A percentile compares a stretch with the other conserved stretches of the same genome.
These are phyloP conservation scores for Stomorhina lunata DNA, from an alignment of 2,888 invertebrate genomes.

Conservation along the genomic window DNA sequence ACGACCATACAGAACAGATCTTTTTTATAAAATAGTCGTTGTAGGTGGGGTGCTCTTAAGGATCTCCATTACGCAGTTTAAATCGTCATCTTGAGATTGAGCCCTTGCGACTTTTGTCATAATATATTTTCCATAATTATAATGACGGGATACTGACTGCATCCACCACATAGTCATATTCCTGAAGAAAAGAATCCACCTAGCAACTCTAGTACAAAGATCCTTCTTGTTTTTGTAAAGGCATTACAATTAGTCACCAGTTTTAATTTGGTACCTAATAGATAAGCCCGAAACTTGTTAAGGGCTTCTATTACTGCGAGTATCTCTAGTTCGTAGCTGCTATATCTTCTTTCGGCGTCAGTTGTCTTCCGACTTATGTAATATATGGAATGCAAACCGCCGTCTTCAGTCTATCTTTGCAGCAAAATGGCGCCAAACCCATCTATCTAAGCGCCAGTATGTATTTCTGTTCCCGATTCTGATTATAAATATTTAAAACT, in stretches of 20 bases:
- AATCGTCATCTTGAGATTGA: conserved; percentile 17
- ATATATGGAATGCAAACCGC: not conserved
- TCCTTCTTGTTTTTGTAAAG: conserved; percentile 60
- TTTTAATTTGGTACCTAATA: conserved; percentile 56
- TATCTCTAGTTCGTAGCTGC: conserved; percentile 47
- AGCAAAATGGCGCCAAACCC: too few relatives aligned
- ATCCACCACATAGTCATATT: conserved; percentile 52
- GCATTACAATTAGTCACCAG: conserved; percentile 53
- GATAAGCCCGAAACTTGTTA: conserved; percentile 68
- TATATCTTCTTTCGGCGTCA: conserved; percentile 37
- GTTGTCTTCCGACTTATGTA: conserved; percentile 24
- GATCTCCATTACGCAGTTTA: not conserved
- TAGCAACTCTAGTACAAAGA: conserved; percentile 46
- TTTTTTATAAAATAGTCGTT: conserved; percentile 34
- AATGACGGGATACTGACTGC: conserved; percentile 53
- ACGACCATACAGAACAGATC: conserved; percentile 39
- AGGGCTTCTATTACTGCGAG: conserved; percentile 66
- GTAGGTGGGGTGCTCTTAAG: not conserved
- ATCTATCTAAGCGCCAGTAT: conserved; percentile 30
- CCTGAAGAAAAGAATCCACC: conserved; percentile 61
- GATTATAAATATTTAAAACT: conserved; percentile 21
- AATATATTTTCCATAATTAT: conserved; percentile 10
- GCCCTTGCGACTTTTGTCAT: conserved; percentile 14
- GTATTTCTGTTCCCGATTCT: conserved; percentile 21
- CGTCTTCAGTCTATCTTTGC: conserved; percentile 8